Conservation (phyloP, 1,140 invertebrate species). For the Trigoniulus corallinus region DNA sequence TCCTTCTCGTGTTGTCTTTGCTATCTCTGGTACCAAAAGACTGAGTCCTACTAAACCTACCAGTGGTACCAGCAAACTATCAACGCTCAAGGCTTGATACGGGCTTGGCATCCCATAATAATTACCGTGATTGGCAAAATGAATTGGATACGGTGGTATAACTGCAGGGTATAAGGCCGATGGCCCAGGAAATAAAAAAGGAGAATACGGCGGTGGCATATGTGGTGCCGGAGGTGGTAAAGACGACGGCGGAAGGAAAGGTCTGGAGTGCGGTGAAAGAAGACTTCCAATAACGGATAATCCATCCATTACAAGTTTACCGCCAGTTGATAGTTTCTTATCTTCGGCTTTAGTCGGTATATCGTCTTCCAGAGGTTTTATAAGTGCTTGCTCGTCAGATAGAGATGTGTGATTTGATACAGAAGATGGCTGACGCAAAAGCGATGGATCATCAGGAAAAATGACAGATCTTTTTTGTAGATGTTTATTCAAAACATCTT, state of each 20-base stretch:
- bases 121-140: background rate
- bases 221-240: background rate
- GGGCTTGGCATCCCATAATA: background rate
- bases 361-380: too few species aligned
- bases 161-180: background rate
- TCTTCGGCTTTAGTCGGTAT: too few species aligned
- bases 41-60: conserved; percentile 3
- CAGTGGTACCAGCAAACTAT: conserved; percentile 1
- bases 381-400: too few species aligned
- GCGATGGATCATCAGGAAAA: too few species aligned
- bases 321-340: too few species aligned
- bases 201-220: background rate
- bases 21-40: conserved; percentile 5
- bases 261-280: background rate
- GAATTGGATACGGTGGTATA: background rate
- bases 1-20: background rate
- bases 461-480: too few species aligned
- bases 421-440: too few species aligned
- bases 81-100: background rate
- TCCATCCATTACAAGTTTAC: background rate
- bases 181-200: background rate
- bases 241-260: background rate
- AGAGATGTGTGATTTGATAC: too few species aligned
- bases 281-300: background rate
- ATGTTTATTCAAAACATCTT: too few species aligned